These are phyloP conservation scores for Mirounga angustirostris DNA, from an alignment of 2,113 vertebrate species.

Conservation along the genomic window DNA sequence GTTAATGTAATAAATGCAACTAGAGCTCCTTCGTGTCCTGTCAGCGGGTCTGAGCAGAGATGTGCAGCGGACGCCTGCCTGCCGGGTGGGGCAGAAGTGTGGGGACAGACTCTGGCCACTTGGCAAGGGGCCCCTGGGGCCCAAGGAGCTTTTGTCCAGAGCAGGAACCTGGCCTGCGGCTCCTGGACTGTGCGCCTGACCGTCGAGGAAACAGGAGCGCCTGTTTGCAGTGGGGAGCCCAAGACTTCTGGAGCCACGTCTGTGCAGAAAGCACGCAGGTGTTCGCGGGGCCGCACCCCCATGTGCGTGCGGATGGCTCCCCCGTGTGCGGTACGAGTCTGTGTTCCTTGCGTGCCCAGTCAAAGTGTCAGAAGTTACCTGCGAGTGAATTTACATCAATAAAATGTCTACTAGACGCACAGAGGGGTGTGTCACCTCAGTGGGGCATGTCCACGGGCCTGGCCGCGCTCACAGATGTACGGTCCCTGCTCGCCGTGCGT, in stretches of 20 bases:
- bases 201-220: neutral
- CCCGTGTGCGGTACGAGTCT: neutral
- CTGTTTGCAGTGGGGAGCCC: accelerated
- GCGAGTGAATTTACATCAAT: slow-evolving; percentile 13
- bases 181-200: no score
- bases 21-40: accelerated
- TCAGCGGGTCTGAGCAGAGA: neutral
- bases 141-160: neutral
- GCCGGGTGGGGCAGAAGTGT: no score
- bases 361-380: slow-evolving; percentile 82
- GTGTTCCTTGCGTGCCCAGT: slow-evolving; percentile 66
- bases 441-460: neutral
- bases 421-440: neutral
- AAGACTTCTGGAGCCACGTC: accelerated
- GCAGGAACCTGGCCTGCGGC: neutral
- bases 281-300: neutral
- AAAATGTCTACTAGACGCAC: slow-evolving; percentile 29
- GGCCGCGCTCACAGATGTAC: accelerated
- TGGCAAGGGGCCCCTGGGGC: neutral
- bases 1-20: neutral
- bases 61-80: neutral
- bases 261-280: neutral
- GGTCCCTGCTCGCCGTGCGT: slow-evolving; percentile 75
- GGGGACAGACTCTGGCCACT: no score
- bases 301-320: accelerated